Conservation (phyloP, 2,888 invertebrate species). For the Encarsia formosa region DNA sequence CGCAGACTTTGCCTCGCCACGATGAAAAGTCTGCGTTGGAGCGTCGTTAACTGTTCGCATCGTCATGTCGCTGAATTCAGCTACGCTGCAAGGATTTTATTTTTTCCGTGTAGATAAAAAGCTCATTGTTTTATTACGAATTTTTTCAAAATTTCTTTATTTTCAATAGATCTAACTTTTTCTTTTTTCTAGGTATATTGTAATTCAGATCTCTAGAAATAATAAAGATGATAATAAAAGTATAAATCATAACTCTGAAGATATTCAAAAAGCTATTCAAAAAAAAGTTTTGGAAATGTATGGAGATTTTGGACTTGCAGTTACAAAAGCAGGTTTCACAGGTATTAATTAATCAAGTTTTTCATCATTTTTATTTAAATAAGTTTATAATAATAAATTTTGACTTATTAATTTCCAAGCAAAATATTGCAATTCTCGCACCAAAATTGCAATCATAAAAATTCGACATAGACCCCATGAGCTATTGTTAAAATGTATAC, state of each 20-base stretch:
- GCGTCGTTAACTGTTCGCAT: too few species aligned
- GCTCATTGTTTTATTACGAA: too few species aligned
- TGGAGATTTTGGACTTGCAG: constrained; percentile 73
- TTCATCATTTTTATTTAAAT: not conserved
- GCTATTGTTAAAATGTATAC: constrained; percentile 65
- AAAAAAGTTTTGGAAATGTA: constrained; percentile 65
- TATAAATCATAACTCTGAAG: constrained; percentile 52
- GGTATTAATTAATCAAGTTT: constrained; percentile 32
- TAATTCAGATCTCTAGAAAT: constrained; percentile 60
- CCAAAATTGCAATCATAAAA: constrained; percentile 70
- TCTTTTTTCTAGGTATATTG: constrained; percentile 60
- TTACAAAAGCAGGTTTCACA: constrained; percentile 65
- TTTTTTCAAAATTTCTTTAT: too few species aligned
- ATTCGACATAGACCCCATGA: constrained; percentile 72
- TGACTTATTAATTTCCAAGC: constrained; percentile 44
- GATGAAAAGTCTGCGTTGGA: too few species aligned
- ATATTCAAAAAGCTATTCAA: constrained; percentile 58
- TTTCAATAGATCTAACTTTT: too few species aligned
- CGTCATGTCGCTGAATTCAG: too few species aligned
- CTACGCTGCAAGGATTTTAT: too few species aligned
- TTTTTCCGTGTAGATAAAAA: too few species aligned
- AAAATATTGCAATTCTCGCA: constrained; percentile 75
- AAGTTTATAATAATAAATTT: constrained; percentile 2
- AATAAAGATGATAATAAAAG: constrained; percentile 53
- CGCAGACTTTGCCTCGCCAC: too few species aligned